These are phyloP conservation scores for Leptobrachium ailaonicum DNA, from an alignment of 2,113 vertebrate species.

Conservation along the genomic window DNA sequence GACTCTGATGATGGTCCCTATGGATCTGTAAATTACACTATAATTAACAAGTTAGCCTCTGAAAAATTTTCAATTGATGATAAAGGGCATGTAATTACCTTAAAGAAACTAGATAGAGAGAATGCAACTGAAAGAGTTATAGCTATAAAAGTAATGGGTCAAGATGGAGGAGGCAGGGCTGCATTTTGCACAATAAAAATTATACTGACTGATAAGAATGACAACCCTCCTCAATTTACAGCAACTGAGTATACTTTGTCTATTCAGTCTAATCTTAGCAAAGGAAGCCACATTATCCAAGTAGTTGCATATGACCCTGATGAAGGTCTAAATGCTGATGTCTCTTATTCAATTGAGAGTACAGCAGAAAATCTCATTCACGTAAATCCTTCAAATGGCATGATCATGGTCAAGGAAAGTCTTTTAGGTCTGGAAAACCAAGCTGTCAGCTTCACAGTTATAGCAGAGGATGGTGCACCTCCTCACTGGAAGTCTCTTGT, in stretches of 20 bases:
- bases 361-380: constrained; percentile 83
- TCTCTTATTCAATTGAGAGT: constrained; percentile 83
- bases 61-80: constrained; percentile 87
- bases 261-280: constrained; percentile 87
- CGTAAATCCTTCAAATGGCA: constrained; percentile 87
- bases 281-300: constrained; percentile 87
- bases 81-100: constrained; percentile 81
- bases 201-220: constrained; percentile 95
- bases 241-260: constrained; percentile 86
- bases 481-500: constrained; percentile 88
- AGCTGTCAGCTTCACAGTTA: constrained; percentile 88
- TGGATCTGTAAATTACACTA: constrained; percentile 90
- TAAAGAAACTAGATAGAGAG: constrained; percentile 88
- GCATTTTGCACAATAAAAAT: constrained; percentile 95
- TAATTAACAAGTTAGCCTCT: constrained; percentile 91
- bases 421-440: constrained; percentile 87
- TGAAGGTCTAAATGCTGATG: constrained; percentile 91
- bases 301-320: constrained; percentile 93
- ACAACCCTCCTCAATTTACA: constrained; percentile 90
- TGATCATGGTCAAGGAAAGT: constrained; percentile 88
- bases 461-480: constrained; percentile 87
- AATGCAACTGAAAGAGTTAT: constrained; percentile 90
- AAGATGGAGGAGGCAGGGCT: constrained; percentile 89
- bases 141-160: constrained; percentile 94
- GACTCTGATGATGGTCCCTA: constrained; percentile 89